phyloP scores from a whole-genome alignment of 2,797 vertebrate species.

The Luscinia luscinia region DNA sequence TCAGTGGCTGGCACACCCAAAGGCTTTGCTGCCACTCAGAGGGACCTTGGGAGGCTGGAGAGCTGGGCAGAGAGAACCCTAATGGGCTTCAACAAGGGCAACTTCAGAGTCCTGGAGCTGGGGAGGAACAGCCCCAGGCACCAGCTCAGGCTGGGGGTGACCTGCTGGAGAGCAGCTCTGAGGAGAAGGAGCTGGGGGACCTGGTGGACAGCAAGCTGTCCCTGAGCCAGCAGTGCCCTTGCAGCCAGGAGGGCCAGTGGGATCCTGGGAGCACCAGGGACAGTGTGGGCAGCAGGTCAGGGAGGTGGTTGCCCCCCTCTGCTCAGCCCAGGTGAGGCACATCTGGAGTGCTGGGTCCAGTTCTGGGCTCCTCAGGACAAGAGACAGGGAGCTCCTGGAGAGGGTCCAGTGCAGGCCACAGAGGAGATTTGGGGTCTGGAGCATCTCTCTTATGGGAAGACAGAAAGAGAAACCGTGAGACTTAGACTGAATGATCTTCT shows the following conservation, averaged over 20 bases:
- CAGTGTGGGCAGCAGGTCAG: background rate
- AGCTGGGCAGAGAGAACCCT: background rate
- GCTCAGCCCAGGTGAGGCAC: too few species aligned
- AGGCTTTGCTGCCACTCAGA: background rate
- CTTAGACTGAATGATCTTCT: background rate
- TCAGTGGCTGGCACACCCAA: background rate
- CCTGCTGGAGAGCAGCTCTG: background rate
- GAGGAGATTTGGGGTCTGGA: too few species aligned
- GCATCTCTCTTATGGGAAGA: background rate
- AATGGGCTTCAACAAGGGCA: background rate
- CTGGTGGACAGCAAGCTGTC: background rate
- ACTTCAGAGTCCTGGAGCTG: background rate
- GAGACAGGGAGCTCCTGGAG: too few species aligned
- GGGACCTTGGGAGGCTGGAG: background rate
- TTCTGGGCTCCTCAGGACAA: too few species aligned
- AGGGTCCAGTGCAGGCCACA: background rate
- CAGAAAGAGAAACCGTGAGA: background rate
- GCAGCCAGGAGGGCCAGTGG: too few species aligned
- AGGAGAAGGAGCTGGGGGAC: background rate
- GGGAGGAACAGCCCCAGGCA: background rate
- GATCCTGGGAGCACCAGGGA: too few species aligned
- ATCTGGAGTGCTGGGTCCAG: too few species aligned
- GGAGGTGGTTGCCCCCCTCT: too few species aligned
- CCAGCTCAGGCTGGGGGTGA: background rate
- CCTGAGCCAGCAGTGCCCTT: too few species aligned